These are phyloP conservation scores for Drosophila yakuba DNA, from an alignment of 1,140 invertebrate genomes.

Conservation along the genomic window DNA sequence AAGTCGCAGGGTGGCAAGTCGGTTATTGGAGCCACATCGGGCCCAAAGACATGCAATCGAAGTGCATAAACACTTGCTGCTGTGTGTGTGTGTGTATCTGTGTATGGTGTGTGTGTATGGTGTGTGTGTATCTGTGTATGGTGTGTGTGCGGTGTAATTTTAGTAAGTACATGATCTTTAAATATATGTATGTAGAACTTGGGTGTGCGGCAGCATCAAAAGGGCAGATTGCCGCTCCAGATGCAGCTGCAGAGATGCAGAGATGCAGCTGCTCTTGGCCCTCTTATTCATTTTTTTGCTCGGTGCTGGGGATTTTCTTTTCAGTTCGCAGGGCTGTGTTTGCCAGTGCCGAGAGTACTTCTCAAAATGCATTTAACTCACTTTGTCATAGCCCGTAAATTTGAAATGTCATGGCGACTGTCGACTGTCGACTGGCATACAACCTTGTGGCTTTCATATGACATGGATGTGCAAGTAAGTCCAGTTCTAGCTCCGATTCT, in stretches of 20 bases:
- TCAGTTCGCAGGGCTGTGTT: constrained; percentile 38
- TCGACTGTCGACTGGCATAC: constrained; percentile 69
- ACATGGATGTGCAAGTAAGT: constrained; percentile 35
- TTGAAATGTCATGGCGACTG: constrained; percentile 79
- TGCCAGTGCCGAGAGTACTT: constrained; percentile 48
- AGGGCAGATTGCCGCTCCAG: constrained; percentile 50
- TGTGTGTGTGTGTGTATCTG: constrained; percentile 6
- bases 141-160: constrained; percentile 51
- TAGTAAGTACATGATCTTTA: constrained; percentile 64
- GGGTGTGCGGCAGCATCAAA: constrained; percentile 45
- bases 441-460: constrained; percentile 74
- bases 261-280: constrained; percentile 5
- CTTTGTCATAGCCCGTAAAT: constrained; percentile 80
- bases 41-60: constrained; percentile 56
- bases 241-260: constrained; percentile 16
- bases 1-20: constrained; percentile 33
- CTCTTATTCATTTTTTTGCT: background rate
- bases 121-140: constrained; percentile 1
- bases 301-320: constrained; percentile 59
- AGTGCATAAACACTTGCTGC: constrained; percentile 52
- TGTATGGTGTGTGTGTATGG: too few species aligned
- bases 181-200: constrained; percentile 47
- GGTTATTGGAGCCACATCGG: constrained; percentile 47
- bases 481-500: constrained; percentile 38
- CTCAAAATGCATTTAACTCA: constrained; percentile 80